Evolutionary conservation across 92 coral and sea anemone species (phyloP).

Genomic region (Chrysogorgia sp.): DNA sequence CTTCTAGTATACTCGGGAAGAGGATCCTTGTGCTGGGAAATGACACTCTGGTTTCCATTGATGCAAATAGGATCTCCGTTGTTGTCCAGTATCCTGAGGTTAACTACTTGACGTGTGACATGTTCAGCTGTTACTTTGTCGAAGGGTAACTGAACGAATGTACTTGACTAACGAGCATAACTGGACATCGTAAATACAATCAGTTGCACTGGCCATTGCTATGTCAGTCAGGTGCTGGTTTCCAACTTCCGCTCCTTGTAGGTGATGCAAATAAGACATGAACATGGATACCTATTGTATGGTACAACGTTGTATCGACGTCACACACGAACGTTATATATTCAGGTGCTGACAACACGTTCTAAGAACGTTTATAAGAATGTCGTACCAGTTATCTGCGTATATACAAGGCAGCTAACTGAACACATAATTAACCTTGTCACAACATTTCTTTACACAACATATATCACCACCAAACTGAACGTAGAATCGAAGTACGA

Average conservation of each 20-base stretch:
- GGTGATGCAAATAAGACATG: slow-evolving; percentile 27
- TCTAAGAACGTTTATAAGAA: too few species aligned
- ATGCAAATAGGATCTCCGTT: slow-evolving; percentile 32
- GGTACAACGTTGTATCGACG: too few species aligned
- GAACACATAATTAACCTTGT: too few species aligned
- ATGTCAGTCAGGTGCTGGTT: slow-evolving; percentile 25
- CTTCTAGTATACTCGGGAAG: slow-evolving; percentile 11
- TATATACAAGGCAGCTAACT: too few species aligned
- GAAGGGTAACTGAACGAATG: slow-evolving; percentile 18
- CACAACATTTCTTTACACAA: too few species aligned
- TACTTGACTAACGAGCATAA: slow-evolving; percentile 17
- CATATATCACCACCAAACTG: too few species aligned
- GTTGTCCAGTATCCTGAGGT: slow-evolving; percentile 10
- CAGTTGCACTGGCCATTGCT: slow-evolving; percentile 29
- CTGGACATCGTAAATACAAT: slow-evolving; percentile 25
- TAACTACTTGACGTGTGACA: slow-evolving; percentile 25
- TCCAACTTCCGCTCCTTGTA: slow-evolving; percentile 14
- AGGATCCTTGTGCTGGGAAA: slow-evolving; percentile 27
- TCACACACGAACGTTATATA: too few species aligned
- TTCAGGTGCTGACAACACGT: too few species aligned
- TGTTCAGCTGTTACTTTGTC: slow-evolving; percentile 41
- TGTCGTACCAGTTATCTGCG: too few species aligned
- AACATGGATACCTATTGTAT: slow-evolving; percentile 12
- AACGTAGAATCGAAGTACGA: too few species aligned
- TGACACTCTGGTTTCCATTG: slow-evolving; percentile 23